Base-by-base conservation (phyloP, 2,888 invertebrate genomes). In the Thelaira solivaga region DNA sequence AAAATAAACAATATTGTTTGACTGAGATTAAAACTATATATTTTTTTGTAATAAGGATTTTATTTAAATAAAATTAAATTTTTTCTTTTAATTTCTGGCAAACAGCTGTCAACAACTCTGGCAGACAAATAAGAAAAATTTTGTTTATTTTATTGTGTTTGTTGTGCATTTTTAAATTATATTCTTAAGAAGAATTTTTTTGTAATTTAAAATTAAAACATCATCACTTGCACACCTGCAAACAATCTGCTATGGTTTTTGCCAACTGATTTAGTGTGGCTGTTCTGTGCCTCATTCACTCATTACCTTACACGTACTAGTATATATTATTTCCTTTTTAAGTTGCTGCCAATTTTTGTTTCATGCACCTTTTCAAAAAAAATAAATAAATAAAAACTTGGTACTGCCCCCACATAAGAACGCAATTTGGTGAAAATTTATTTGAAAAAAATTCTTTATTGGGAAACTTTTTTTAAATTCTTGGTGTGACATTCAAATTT, bases 221-320 rank as follows among this genome's bases (percentile, higher is more conserved):
- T 78, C 78, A 78, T 71, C 78, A 78, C 69, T 71, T 73, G 72
- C 61, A 78, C 78, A 78, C 78, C 78, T 78, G 78, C 78, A 78
- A 61, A 64, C 43, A 64, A 72, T 67, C 67, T 59, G 45, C 59
- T 45, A 76, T 59, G 49, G 24, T 67, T 61, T 45, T 45, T 59
- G 64, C 57, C 69, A 59, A 57, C 24, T 51, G 26, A 71, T 49
- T 76, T 68, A 36, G 8, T n/a, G 6, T 49, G 26, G 13, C 4
- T 61, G 34, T 13, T 20, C 11, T 49, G 11, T 8, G 18, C 36
- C 10, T 26, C n/a, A n/a, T n/a, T n/a, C n/a, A n/a, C n/a, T n/a
- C n/a, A n/a, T n/a, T n/a, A n/a, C n/a, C n/a, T n/a, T n/a, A n/a
- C n/a, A n/a, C n/a, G n/a, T n/a, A n/a, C 26, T 45, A 41, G 18